These are phyloP conservation scores for Dicyrtoma fusca DNA, from an alignment of 2,888 invertebrate species.

Conservation along the genomic window DNA sequence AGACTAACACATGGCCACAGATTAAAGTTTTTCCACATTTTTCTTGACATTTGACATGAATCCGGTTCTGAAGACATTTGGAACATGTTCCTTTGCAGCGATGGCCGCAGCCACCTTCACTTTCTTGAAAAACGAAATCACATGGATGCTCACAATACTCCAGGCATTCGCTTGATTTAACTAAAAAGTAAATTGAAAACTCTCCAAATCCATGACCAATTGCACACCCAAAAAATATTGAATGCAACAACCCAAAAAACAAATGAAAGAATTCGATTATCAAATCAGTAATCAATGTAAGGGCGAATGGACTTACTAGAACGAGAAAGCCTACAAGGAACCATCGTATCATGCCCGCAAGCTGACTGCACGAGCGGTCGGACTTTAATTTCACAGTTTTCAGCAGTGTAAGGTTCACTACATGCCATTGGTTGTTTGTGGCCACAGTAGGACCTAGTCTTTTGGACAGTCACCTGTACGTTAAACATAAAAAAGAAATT, in stretches of 20 bases:
- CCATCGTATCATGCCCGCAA: slow-evolving; percentile 40
- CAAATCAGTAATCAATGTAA: too few relatives aligned
- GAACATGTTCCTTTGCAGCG: slow-evolving; percentile 61
- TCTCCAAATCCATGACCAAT: too few relatives aligned
- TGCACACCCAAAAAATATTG: too few relatives aligned
- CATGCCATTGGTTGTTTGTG: slow-evolving; percentile 29
- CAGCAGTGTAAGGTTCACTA: background rate
- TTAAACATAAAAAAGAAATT: background rate
- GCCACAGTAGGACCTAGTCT: slow-evolving; percentile 19
- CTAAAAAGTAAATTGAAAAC: slow-evolving; percentile 16
- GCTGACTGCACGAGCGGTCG: background rate
- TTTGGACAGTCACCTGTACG: slow-evolving; percentile 23
- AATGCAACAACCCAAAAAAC: too few relatives aligned
- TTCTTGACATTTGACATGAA: slow-evolving; percentile 66
- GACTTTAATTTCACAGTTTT: slow-evolving; percentile 17
- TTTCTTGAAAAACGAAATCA: slow-evolving; percentile 24
- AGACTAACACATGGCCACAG: slow-evolving; percentile 67
- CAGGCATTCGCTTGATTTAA: slow-evolving; percentile 57
- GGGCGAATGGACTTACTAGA: slow-evolving; percentile 19
- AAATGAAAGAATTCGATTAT: too few relatives aligned
- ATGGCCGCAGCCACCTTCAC: slow-evolving; percentile 35
- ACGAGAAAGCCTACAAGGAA: slow-evolving; percentile 41
- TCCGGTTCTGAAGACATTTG: slow-evolving; percentile 65
- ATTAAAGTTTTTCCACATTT: slow-evolving; percentile 66
- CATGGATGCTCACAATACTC: slow-evolving; percentile 43